A percentile compares a stretch with the other conserved stretches of the same genome.
Evolutionary conservation across 1,140 invertebrate genomes (phyloP).

Genomic region (Caerostris darwini): DNA sequence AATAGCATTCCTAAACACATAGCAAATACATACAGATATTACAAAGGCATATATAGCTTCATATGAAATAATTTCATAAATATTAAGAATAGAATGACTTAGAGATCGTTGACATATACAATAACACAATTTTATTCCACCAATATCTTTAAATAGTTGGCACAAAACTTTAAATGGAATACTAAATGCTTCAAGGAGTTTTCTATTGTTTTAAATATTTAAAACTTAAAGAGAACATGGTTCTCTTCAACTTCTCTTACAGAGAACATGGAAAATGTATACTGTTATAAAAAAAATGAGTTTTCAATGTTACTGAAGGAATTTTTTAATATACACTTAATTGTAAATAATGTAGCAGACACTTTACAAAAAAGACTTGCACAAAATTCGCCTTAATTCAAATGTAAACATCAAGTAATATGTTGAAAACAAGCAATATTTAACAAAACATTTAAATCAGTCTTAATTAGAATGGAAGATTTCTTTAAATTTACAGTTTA

Average conservation of each 20-base stretch:
- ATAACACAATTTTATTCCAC: constrained; percentile 4
- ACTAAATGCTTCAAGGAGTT: not conserved
- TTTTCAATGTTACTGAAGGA: too few species aligned
- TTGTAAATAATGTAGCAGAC: not conserved
- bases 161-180: constrained; percentile 23
- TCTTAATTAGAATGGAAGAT: too few species aligned
- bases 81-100: constrained; percentile 39
- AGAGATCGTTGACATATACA: constrained; percentile 48
- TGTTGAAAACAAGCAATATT: too few species aligned
- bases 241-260: too few species aligned
- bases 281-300: too few species aligned
- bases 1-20: constrained; percentile 37
- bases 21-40: constrained; percentile 15
- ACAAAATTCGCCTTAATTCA: not conserved
- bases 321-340: not conserved
- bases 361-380: not conserved
- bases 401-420: too few species aligned
- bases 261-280: too few species aligned
- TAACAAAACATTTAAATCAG: too few species aligned
- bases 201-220: not conserved
- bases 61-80: constrained; percentile 12
- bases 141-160: constrained; percentile 46
- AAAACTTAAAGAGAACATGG: not conserved
- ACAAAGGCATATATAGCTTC: not conserved
- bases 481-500: too few species aligned